Percentiles rank a stretch among this genome's conserved stretches.
These are phyloP conservation scores for Pelmatolapia mariae DNA, from an alignment of 2,113 vertebrate species.

Conservation along the genomic window DNA sequence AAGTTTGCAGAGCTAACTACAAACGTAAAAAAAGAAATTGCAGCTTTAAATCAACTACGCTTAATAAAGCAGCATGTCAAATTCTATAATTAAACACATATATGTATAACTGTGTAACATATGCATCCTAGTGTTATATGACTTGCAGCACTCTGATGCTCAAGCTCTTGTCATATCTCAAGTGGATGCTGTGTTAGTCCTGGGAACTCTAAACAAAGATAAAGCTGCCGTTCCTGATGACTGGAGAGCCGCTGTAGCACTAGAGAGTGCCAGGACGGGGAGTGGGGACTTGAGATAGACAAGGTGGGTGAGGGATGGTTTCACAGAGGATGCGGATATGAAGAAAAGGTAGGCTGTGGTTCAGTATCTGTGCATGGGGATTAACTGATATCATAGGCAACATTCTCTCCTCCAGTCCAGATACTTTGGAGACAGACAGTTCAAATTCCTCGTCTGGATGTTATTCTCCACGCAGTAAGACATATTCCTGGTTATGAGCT, in stretches of 20 bases:
- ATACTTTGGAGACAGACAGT: conserved; percentile 3
- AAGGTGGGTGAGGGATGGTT: neutral
- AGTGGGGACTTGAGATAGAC: conserved; percentile 16
- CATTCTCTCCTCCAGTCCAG: conserved; percentile 2
- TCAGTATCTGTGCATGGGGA: conserved; percentile 31
- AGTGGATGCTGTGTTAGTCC: conserved; percentile 72
- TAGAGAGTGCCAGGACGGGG: conserved; percentile 3
- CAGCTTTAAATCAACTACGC: neutral
- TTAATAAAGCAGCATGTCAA: neutral
- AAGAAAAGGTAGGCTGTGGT: neutral
- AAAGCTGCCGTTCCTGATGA: conserved; percentile 55
- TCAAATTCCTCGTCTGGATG: neutral
- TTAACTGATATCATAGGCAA: conserved; percentile 36
- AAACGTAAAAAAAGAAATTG: neutral
- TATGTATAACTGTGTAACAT: neutral
- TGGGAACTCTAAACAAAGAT: conserved; percentile 67
- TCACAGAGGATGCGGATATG: neutral
- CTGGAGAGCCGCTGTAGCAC: conserved; percentile 43
- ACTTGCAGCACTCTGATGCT: conserved; percentile 31
- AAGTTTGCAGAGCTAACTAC: neutral
- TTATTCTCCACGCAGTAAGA: neutral
- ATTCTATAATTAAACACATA: neutral
- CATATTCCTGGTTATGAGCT: neutral
- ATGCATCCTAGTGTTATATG: neutral
- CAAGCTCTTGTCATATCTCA: conserved; percentile 62